Conservation (phyloP, 1,140 invertebrate genomes). For the Phortica variegata region DNA sequence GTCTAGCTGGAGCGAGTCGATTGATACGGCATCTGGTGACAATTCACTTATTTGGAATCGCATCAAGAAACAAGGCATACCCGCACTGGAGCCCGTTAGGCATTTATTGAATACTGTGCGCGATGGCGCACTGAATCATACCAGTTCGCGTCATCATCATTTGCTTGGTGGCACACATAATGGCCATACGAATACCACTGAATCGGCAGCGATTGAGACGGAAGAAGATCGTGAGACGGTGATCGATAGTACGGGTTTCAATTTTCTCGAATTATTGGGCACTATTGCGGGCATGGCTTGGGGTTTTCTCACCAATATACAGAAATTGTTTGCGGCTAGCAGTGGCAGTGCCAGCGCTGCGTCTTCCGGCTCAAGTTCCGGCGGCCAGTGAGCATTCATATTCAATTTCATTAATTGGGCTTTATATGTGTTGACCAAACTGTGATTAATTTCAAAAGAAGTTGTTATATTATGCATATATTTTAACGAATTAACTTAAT, state of each 20-base stretch:
- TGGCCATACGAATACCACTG: conserved; percentile 14
- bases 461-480: too few species aligned
- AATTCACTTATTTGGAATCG: conserved; percentile 22
- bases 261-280: conserved; percentile 40
- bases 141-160: conserved; percentile 31
- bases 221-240: conserved; percentile 46
- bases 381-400: conserved; percentile 36
- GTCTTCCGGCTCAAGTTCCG: conserved; percentile 34
- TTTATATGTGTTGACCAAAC: too few species aligned
- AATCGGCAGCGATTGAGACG: conserved; percentile 45
- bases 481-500: conserved; percentile 31
- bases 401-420: conserved; percentile 13
- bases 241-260: conserved; percentile 42
- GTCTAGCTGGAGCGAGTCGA: conserved; percentile 18
- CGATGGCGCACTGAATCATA: conserved; percentile 38
- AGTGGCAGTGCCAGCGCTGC: conserved; percentile 38
- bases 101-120: conserved; percentile 43
- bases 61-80: conserved; percentile 37
- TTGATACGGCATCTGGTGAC: conserved; percentile 3
- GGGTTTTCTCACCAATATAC: conserved; percentile 33
- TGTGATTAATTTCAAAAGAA: too few species aligned
- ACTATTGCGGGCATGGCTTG: conserved; percentile 28
- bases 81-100: conserved; percentile 42
- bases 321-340: conserved; percentile 37
- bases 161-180: conserved; percentile 27